Conservation (phyloP, 1,140 invertebrate genomes). For the Chironomus tepperi region DNA sequence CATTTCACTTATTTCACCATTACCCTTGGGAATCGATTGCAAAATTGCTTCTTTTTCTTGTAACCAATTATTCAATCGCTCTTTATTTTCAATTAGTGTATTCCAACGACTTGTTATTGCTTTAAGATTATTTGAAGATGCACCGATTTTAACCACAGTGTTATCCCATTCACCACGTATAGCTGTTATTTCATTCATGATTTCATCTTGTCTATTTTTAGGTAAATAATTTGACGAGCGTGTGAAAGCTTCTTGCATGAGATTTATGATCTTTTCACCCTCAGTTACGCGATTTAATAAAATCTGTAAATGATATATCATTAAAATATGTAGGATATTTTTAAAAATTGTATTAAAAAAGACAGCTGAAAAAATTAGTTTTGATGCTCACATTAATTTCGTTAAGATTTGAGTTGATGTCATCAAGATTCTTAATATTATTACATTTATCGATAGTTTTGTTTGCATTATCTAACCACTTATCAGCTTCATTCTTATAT, state of each 20-base stretch:
- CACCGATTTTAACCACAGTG: slow-evolving; percentile 69
- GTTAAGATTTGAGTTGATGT: slow-evolving; percentile 75
- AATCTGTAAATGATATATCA: slow-evolving; percentile 36
- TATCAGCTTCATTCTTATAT: slow-evolving; percentile 69
- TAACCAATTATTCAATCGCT: slow-evolving; percentile 62
- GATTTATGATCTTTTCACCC: slow-evolving; percentile 74
- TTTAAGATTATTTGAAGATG: slow-evolving; percentile 66
- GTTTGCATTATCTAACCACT: slow-evolving; percentile 70
- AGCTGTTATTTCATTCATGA: slow-evolving; percentile 63
- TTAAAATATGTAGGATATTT: too few species aligned
- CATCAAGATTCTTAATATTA: slow-evolving; percentile 66
- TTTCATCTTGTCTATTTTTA: slow-evolving; percentile 65
- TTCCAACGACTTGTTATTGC: slow-evolving; percentile 68
- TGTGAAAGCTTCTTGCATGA: slow-evolving; percentile 72
- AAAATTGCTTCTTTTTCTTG: slow-evolving; percentile 54
- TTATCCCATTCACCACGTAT: slow-evolving; percentile 75
- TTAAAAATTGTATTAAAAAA: too few species aligned
- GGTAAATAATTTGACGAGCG: slow-evolving; percentile 74
- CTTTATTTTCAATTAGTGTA: slow-evolving; percentile 64
- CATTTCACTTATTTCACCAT: slow-evolving; percentile 82
- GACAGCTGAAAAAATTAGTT: background rate
- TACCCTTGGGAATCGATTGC: slow-evolving; percentile 53
- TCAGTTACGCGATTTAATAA: slow-evolving; percentile 68
- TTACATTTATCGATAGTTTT: slow-evolving; percentile 71
- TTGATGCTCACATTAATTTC: slow-evolving; percentile 49